Conservation (phyloP, 2,113 vertebrate species). For the Rhinolophus ferrumequinum region DNA sequence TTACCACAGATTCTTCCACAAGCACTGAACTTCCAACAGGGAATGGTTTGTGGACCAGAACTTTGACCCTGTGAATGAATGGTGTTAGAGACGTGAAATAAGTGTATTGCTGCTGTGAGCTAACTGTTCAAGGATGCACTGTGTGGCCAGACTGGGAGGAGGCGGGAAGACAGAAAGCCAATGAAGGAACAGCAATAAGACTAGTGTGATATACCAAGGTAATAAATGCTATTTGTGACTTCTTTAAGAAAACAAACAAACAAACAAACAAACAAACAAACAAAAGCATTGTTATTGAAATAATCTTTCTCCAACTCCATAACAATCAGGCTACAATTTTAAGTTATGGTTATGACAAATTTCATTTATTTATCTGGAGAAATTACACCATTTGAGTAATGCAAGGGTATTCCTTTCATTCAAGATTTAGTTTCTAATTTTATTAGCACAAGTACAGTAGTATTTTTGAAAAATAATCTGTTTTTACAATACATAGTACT, state of each 20-base stretch:
- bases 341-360: background rate
- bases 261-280: too few relatives aligned
- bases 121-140: conserved; percentile 52
- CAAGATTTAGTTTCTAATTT: conserved; percentile 43
- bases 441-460: background rate
- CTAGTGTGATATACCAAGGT: conserved; percentile 79
- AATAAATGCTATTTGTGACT: conserved; percentile 85
- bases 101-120: conserved; percentile 60
- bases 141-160: conserved; percentile 62
- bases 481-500: background rate
- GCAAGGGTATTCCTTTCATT: background rate
- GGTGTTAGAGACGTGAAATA: background rate
- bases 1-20: conserved; percentile 95
- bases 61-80: conserved; percentile 44
- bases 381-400: background rate
- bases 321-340: background rate
- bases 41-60: conserved; percentile 24
- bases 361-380: background rate
- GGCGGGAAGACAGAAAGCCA: conserved; percentile 69
- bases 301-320: background rate
- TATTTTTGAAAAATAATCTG: background rate
- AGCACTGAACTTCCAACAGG: conserved; percentile 70
- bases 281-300: background rate
- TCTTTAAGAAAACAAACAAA: conserved; percentile 43
- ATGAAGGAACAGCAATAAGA: conserved; percentile 72